Percentiles rank a stretch among this genome's conserved stretches.
Conservation (phyloP, 2,888 invertebrate species). For the Isotomurus palustris region DNA sequence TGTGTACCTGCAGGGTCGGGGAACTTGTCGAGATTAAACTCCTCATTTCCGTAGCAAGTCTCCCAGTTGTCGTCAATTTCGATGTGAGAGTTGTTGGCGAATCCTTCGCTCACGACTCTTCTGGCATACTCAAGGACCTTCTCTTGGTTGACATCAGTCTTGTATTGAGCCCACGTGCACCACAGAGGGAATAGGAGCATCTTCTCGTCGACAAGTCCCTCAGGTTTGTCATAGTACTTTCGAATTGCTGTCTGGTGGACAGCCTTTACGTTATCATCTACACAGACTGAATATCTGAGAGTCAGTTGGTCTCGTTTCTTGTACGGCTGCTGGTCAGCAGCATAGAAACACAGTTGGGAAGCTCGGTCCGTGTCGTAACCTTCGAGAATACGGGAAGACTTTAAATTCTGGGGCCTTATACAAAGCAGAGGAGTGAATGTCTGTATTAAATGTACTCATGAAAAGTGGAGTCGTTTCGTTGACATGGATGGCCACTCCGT, state of each 20-base stretch:
- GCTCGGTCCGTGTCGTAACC: conserved; percentile 19
- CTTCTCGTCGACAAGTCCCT: conserved; percentile 24
- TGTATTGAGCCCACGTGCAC: conserved; percentile 33
- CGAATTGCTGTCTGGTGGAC: conserved; percentile 49
- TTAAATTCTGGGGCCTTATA: too few species aligned
- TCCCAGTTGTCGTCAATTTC: conserved; percentile 90
- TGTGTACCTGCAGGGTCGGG: conserved; percentile 48
- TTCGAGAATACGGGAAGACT: not conserved
- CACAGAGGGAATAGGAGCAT: conserved; percentile 35
- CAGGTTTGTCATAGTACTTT: conserved; percentile 57
- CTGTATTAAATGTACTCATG: conserved; percentile 19
- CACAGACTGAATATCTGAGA: conserved; percentile 29
- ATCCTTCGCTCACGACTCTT: conserved; percentile 29
- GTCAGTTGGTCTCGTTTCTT: conserved; percentile 1
- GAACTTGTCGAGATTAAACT: conserved; percentile 66
- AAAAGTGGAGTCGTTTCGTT: conserved; percentile 35
- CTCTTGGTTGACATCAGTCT: conserved; percentile 13
- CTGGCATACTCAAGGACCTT: conserved; percentile 31
- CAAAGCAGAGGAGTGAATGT: too few species aligned
- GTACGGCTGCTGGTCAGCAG: conserved; percentile 19
- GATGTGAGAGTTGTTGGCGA: conserved; percentile 49
- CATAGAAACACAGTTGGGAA: conserved; percentile 19
- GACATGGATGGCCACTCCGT: conserved; percentile 34
- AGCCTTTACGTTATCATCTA: conserved; percentile 19
- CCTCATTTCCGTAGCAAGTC: conserved; percentile 73